phyloP scores from a whole-genome alignment of 2,888 invertebrate genomes.

The Charanyca ferruginea region DNA sequence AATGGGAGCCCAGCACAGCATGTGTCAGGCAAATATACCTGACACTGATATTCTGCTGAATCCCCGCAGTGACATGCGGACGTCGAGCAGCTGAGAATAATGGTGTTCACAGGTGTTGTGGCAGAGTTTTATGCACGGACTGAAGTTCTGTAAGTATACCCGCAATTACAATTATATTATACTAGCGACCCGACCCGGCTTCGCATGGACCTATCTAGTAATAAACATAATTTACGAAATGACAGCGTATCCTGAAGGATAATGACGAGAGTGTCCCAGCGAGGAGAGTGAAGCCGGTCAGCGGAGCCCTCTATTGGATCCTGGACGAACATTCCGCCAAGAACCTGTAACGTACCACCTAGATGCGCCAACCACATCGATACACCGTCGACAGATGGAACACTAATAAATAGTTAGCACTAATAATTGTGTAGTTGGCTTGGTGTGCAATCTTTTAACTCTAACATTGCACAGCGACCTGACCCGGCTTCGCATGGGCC shows the following conservation, averaged over 20 bases:
- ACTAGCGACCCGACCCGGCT: too few relatives aligned
- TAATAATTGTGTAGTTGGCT: conserved; percentile 26
- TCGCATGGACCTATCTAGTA: too few relatives aligned
- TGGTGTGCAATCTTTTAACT: conserved; percentile 31
- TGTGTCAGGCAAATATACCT: too few relatives aligned
- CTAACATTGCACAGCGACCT: conserved; percentile 50
- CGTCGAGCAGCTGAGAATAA: too few relatives aligned
- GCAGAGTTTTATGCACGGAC: too few relatives aligned
- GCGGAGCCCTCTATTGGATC: conserved; percentile 93
- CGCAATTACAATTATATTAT: too few relatives aligned
- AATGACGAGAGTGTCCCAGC: conserved; percentile 95
- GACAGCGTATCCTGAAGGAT: conserved; percentile 94
- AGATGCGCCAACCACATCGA: conserved; percentile 3
- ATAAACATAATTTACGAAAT: conserved; percentile 59
- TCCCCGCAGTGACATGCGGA: too few relatives aligned
- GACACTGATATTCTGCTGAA: too few relatives aligned
- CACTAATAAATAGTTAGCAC: conserved; percentile 6
- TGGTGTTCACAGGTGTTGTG: too few relatives aligned
- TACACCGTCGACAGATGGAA: conserved; percentile 11
- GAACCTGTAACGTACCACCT: conserved; percentile 67
- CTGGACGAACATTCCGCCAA: conserved; percentile 91
- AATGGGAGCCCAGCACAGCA: too few relatives aligned
- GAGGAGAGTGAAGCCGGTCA: conserved; percentile 93
- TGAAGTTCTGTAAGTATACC: too few relatives aligned
- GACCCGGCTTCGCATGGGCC: too few relatives aligned